Base-by-base conservation (phyloP, 2,113 vertebrate species). In the Colaptes auratus region DNA sequence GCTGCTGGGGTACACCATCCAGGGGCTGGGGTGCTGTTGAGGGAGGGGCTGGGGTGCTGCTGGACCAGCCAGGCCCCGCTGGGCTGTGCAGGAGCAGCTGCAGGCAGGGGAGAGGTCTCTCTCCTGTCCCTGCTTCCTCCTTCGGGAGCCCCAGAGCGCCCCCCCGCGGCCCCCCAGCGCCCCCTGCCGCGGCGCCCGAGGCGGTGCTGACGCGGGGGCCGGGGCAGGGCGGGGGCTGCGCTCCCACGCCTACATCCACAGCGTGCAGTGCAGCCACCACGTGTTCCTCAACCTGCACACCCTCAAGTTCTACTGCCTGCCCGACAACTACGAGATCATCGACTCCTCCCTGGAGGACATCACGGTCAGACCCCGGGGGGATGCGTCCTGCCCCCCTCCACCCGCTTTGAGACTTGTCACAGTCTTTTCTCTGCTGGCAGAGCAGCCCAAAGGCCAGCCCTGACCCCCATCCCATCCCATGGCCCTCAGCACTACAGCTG, bases 261-360 rank as follows among this genome's bases (percentile, higher is more conserved):
- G 99, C 8, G 99, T 99, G 46, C 99, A 99, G 97, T 98, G 99
- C 53, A 98, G 98, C 89, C 99, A 99, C 82, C 99, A 99, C 3
- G 99, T 99, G 53, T 99, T 99, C 96, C 98, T 99, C 77, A 99
- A 99, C 91, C 98, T 99, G 63, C 99, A 99, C 96, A 99, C 99
- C 0, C 98, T 99, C 85, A 99, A 99, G 97, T 99, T 99, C 94
- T 99, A 99, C 97, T 99, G 99, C 92, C 97, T 99, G 75, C 99
- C 99, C 1, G 99, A 99, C 97, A 99, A 99, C 97, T 99, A 99
- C 9, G 99, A 99, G 96, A 99, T 99, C 97, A 99, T 99, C 1
- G 99, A 99, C 93, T 99, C 99, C 27, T 99, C 99, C 0, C 96
- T 99, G 16, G 99, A 99, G 94, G 99, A 99, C 82, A 99, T 99